Percentiles rank a stretch among this genome's conserved stretches.
These are phyloP conservation scores for Schizothorax lantsangensis DNA, from an alignment of 2,797 vertebrate species.

Conservation along the genomic window DNA sequence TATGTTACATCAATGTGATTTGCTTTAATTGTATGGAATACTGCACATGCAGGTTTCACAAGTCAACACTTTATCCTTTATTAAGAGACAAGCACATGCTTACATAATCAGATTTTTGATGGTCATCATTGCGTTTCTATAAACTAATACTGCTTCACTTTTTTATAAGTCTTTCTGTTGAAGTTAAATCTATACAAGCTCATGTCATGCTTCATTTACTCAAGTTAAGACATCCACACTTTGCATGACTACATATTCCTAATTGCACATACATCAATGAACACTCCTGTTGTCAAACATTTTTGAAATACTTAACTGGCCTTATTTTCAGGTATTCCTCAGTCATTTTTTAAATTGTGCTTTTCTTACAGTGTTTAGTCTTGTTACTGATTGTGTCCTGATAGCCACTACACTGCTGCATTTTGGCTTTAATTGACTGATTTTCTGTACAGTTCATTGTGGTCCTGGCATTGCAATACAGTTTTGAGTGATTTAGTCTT, in stretches of 20 bases:
- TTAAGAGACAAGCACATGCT: neutral
- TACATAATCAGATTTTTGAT: constrained; percentile 6
- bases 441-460: constrained; percentile 26
- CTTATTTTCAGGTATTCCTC: neutral
- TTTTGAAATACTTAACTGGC: neutral
- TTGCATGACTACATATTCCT: constrained; percentile 2
- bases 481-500: neutral
- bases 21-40: neutral
- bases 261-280: neutral
- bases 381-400: constrained; percentile 15
- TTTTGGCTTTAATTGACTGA: neutral
- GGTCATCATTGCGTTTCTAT: constrained; percentile 1
- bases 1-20: neutral
- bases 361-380: constrained; percentile 13
- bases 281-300: constrained; percentile 6
- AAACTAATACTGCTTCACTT: constrained; percentile 34
- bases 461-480: neutral
- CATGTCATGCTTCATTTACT: constrained; percentile 7
- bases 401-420: constrained; percentile 40
- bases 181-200: constrained; percentile 6
- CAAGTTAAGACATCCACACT: neutral
- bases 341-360: no score
- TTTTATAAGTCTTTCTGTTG: neutral
- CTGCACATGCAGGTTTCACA: neutral
- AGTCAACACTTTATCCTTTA: neutral